Base-by-base conservation (phyloP, 2,888 invertebrate species). In the Eristalinus aeneus region DNA sequence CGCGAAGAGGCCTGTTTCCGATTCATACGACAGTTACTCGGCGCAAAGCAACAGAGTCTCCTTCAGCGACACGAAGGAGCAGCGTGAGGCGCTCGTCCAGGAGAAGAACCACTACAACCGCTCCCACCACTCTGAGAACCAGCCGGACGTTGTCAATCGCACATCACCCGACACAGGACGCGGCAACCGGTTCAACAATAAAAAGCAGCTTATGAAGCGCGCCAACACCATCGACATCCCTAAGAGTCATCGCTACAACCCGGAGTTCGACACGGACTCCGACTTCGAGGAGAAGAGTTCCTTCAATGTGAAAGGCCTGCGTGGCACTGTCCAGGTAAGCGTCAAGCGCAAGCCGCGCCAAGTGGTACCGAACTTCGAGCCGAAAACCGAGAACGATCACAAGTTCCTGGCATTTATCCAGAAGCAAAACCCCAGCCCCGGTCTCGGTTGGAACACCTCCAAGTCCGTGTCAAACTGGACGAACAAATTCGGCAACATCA, bases 211-310 rank as follows among this genome's bases (percentile, higher is more conserved):
- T 89, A 96, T 97, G 95, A 97, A 97, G 92, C 94, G 97, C 16
- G 97, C 97, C 3, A 97, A 97, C 89, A 97, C 97, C 1, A 97
- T 97, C 87, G 97, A 97, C 90, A 97, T 97, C 90, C 97, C 97
- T 0, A 96, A 96, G 89, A 94, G 95, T 0, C 91, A 91, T 68
- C 90, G 90, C 71, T 92, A 90, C 27, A 89, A 90, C 88, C 94
- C 92, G 27, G 94, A 93, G n/a, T 93, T 93, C 23, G 94, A 94
- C 90, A 93, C 93, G 63, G 91, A 93, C 72, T 92, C 92, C 1
- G 92, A 92, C 20, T 84, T 89, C 60, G 92, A 92, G 69, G 90
- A 91, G 8, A 89, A 89, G 20, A 89, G 89, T 5, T 92, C 91
- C 4, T 87, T 89, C 0, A 92, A 91, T 74, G 92, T 93, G 75